phyloP scores from a whole-genome alignment of 2,113 vertebrate species.

The Labeo catla region DNA sequence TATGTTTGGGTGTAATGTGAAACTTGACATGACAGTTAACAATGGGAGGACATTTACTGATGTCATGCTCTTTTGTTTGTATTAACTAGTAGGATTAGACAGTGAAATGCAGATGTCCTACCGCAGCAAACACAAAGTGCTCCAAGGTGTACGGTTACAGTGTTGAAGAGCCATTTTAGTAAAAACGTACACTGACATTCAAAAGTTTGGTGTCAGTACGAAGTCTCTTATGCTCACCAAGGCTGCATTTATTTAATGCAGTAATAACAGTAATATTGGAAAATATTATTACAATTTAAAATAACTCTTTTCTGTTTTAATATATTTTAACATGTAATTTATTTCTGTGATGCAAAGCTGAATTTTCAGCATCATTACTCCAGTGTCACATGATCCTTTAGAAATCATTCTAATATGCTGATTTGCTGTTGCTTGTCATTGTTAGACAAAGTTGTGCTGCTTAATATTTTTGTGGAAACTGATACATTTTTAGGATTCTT shows the following conservation, averaged over 20 bases:
- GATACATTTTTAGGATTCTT: neutral
- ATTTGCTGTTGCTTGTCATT: neutral
- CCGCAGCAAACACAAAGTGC: neutral
- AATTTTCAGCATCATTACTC: neutral
- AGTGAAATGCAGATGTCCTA: neutral
- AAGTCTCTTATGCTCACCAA: neutral
- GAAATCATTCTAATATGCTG: neutral
- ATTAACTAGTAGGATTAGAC: constrained; percentile 7
- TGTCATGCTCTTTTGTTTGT: constrained; percentile 10
- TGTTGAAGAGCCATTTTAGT: neutral
- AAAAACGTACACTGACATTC: neutral
- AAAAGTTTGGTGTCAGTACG: neutral
- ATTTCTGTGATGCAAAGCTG: neutral
- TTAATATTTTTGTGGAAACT: neutral
- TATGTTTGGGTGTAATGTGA: constrained; percentile 41
- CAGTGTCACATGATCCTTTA: neutral
- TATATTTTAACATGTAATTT: neutral
- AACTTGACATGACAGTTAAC: constrained; percentile 19
- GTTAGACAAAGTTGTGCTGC: neutral
- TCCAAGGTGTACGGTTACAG: neutral
- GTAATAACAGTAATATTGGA: neutral
- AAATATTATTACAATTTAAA: neutral
- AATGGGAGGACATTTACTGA: neutral
- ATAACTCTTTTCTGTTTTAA: neutral
- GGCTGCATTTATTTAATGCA: neutral